Base-by-base conservation (phyloP, 2,888 invertebrate species). In the Psococerastis gibbosa region DNA sequence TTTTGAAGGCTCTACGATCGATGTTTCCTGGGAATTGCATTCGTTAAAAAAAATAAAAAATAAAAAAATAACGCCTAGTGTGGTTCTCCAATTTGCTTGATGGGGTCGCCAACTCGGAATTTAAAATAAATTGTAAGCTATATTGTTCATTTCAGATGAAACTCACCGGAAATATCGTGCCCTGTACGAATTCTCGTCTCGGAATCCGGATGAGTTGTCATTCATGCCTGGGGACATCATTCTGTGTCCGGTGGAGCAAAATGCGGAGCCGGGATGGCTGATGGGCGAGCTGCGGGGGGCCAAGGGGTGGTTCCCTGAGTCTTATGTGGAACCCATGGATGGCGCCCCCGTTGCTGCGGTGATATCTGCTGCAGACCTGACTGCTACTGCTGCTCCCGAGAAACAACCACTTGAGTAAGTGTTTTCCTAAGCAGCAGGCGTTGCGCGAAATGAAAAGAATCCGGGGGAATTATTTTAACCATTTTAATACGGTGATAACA, bases 251-350 rank as follows among this genome's bases (percentile, higher is more conserved):
- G 68, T 73, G 3, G 71, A 83, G 45, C 85, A 87, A 55, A 81
- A 78, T 52, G 83, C 89, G 0, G 97, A 97, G 57, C 92, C 92
- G 0, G 97, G 95, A n/a, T 98, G 97, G 94, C 66, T 87, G 53
- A 87, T 89, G 51, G 97, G 97, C 0, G 82, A 84, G 54, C 77
- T 89, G 22, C 71, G 84, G 56, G 94, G 91, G 2, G 78, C 81
- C 49, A 80, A 82, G 0, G 95, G 95, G 2, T 94, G 92, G 91
- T 95, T 95, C 65, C 95, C 95, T 0, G 89, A 92, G 60, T 84
- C 89, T 0, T 95, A 95, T 58, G 92, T 88, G 13, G 88, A 89
- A 56, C 77, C 77, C 32, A 64, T 82, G 8, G 75, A 69, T 34
- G 54, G 57, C 17, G 52, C 59, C 1, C 56, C 59, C 1, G 58